Evolutionary conservation across 2,888 invertebrate species (phyloP), one percentile per base, ranked within the genome.

Genomic region (Notocelia uddmanniana): DNA sequence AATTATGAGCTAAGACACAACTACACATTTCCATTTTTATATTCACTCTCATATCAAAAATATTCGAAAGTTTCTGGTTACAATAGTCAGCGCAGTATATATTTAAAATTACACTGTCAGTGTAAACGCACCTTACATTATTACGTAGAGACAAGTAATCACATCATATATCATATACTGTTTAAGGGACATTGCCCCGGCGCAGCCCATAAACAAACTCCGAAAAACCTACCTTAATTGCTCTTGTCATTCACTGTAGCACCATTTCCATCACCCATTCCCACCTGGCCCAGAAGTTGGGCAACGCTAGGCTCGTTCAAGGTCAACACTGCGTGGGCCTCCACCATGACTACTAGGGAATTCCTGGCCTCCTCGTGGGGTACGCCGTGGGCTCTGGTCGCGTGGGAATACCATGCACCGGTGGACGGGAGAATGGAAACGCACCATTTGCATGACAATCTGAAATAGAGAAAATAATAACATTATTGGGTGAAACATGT

Each of bases 311-410:
- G 94, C 66, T 93, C 93, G 74, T 86, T 87, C 21, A 93, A 80
- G 0, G 94, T 93, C 1, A 95, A 85, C 0, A 95, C 95, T 26
- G 95, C 95, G 69, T 95, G 95, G 0, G 95, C 95, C 75, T 95
- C 95, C 52, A 95, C 95, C 88, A 95, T 92, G 15, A 95, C 95
- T 41, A 95, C 93, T 2, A 95, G 89, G 0, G 95, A 95, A 80
- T 95, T 95, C 54, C 95, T 89, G 0, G 95, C 95, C 73, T 95
- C 95, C 70, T 91, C 93, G 72, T 94, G 93, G 0, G 95, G 92
- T 0, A 95, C 89, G 34, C 94, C 94, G 83, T 95, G 95, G 3
- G 93, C 83, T 11, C 93, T 85, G 0, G 95, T 94, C 0, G 95
- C 95, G 84, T 95, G 95, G 0, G 91, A 86, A 78, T 95, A 94